Percentiles rank a stretch among this genome's conserved stretches.
Conservation (phyloP, 1,140 invertebrate species). For the Cotesia chilonis region DNA sequence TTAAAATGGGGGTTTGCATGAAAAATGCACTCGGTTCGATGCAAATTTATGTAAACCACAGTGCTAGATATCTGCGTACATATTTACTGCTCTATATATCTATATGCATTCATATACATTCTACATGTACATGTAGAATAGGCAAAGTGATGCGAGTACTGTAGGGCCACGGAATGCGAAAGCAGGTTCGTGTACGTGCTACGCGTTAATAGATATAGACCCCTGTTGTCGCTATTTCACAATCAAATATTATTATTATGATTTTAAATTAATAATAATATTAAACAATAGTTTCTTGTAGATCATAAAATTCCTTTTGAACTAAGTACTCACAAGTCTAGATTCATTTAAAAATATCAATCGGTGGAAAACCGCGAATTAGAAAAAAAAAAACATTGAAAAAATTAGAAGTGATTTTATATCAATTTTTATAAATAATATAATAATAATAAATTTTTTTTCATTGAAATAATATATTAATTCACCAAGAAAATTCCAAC, state of each 20-base stretch:
- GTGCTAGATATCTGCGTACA: slow-evolving; percentile 43
- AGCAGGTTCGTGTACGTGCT: slow-evolving; percentile 34
- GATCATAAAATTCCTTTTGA: no score
- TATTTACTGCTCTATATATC: slow-evolving; percentile 41
- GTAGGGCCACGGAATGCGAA: slow-evolving; percentile 34
- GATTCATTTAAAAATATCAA: no score
- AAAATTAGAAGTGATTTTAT: no score
- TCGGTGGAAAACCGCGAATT: no score
- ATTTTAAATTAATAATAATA: neutral
- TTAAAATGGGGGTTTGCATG: slow-evolving; percentile 34
- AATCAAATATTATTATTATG: slow-evolving; percentile 7
- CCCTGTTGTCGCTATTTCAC: neutral
- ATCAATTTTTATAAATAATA: no score
- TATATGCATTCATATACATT: no score
- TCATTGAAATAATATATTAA: no score
- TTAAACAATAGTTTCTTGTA: no score
- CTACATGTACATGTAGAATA: neutral
- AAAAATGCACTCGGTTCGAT: slow-evolving; percentile 46
- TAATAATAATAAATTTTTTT: no score
- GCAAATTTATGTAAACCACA: slow-evolving; percentile 57
- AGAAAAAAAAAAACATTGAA: no score
- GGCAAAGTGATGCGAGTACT: neutral
- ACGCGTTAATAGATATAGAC: slow-evolving; percentile 35
- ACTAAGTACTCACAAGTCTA: no score
- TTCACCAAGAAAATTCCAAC: no score